Evolutionary conservation across 2,888 invertebrate species (phyloP).

Genomic region (Xestia c-nigrum): DNA sequence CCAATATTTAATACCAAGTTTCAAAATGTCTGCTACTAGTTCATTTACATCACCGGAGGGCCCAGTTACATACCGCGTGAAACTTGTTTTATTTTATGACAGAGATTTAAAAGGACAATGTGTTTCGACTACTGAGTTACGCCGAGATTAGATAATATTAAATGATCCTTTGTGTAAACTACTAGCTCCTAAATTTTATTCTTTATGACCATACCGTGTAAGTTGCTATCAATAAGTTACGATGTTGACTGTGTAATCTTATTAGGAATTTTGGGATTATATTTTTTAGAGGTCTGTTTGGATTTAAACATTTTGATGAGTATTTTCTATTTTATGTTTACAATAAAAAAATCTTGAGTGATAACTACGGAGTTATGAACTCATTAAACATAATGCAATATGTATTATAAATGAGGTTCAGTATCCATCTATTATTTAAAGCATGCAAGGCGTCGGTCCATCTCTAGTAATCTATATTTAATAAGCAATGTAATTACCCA

Average conservation of each 20-base stretch:
- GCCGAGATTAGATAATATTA: slow-evolving; percentile 81
- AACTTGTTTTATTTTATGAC: slow-evolving; percentile 80
- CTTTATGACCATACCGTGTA: slow-evolving; percentile 55
- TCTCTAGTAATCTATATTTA: slow-evolving; percentile 55
- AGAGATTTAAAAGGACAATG: slow-evolving; percentile 80
- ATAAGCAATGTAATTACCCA: slow-evolving; percentile 49
- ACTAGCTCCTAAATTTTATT: slow-evolving; percentile 59
- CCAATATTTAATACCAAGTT: slow-evolving; percentile 15
- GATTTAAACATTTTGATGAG: slow-evolving; percentile 7
- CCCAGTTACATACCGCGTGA: slow-evolving; percentile 47
- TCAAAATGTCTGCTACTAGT: slow-evolving; percentile 14
- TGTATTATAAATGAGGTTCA: slow-evolving; percentile 1
- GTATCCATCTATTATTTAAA: slow-evolving; percentile 17
- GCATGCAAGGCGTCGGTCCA: slow-evolving; percentile 3
- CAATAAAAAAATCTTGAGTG: background rate
- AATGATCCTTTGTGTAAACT: slow-evolving; percentile 79
- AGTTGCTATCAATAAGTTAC: slow-evolving; percentile 51
- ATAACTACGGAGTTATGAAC: background rate
- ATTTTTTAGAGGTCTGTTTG: background rate
- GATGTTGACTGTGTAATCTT: slow-evolving; percentile 49
- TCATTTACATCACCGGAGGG: slow-evolving; percentile 45
- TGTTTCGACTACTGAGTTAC: slow-evolving; percentile 80
- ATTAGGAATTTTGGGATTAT: slow-evolving; percentile 34
- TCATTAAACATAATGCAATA: background rate
- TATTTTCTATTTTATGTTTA: slow-evolving; percentile 9